Evolutionary conservation across 1,140 invertebrate species (phyloP), one percentile per base, ranked within the genome.

Genomic region (Heliconius melpomene): DNA sequence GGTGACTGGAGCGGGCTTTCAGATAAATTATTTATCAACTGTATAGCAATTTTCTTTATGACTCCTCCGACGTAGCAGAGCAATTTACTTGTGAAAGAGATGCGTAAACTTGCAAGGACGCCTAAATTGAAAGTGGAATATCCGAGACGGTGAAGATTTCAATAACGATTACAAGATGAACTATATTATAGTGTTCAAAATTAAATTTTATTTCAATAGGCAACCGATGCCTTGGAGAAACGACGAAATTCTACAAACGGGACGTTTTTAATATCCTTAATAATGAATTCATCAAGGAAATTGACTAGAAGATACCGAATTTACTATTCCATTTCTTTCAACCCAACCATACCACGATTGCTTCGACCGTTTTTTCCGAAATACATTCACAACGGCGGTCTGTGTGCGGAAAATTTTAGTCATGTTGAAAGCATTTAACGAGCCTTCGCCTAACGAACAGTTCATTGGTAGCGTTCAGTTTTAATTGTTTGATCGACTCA

Each of bases 11-110:
- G 89, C 89, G 88, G 91, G 90, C 92, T 93, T 90, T 92, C 91
- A 93, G 91, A 94, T 94, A 93, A 93, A 94, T 94, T 94, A 94
- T 94, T 94, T 94, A 94, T 94, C 93, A 94, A 94, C 90, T 93
- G 92, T 93, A 93, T 93, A 91, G 93, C 93, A 94, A 94, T 94
- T 94, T 94, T 93, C 93, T 94, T 94, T 94, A 94, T 91, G 92
- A 94, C 93, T 94, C 93, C 91, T 93, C 91, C 90, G 93, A 91
- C 90, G 92, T 87, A 90, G 88, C 90, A 87, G 88, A 93, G 93
- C 91, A 94, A 94, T 94, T 94, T 93, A 88, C 90, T 92, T 87
- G 85, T 88, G 93, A 93, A 91, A 92, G 90, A 92, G 90, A 93
- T 93, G 91, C 92, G 91, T 93, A 91, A 90, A 94, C 90, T 93